Base-by-base conservation (phyloP, 2,888 invertebrate genomes). In the Erannis defoliaria region DNA sequence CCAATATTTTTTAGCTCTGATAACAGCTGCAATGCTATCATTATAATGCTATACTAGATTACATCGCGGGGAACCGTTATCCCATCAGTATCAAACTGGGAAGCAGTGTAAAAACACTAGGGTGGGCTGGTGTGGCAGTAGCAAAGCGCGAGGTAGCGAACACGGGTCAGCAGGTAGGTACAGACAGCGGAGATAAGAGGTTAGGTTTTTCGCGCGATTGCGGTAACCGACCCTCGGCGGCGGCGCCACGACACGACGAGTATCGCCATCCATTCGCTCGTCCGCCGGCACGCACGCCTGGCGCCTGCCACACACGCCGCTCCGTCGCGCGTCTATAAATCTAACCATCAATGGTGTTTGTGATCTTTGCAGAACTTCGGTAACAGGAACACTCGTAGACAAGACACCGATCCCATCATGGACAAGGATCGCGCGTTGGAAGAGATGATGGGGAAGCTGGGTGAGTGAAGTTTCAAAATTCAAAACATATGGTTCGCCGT, bases 391-490 rank as follows among this genome's bases (percentile, higher is more conserved):
- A 66, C 64, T 48, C 65, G 64, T 59, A 70, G 60, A 55, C 66
- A 56, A 68, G 63, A 64, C 58, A 61, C 60, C 57, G 42, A 53
- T 61, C 4, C 45, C 70, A 85, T 51, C 80, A 95, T 95, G 95
- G 95, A 94, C 77, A 94, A 94, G 81, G 95, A 95, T 86, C 93
- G 90, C 76, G 94, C 95, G 26, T 79, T 95, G 56, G 95, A 95
- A 78, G 95, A 94, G 72, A 93, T 95, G 81, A 95, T 95, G 95
- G 94, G 94, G 74, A 94, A 95, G 81, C 86, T 95, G 75, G 95
- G 95, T 95, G 75, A 94, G 93, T 86, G 58, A 42, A 61, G 59
- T 62, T 69, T 29, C 31, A 31, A 35, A 42, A 69, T 67, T 68
- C 60, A 50, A 60, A 84, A 73, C 88, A 86, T 88, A 86, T 87